These are phyloP conservation scores for Ganaspis brasiliensis DNA, from an alignment of 2,888 invertebrate species.

Conservation along the genomic window DNA sequence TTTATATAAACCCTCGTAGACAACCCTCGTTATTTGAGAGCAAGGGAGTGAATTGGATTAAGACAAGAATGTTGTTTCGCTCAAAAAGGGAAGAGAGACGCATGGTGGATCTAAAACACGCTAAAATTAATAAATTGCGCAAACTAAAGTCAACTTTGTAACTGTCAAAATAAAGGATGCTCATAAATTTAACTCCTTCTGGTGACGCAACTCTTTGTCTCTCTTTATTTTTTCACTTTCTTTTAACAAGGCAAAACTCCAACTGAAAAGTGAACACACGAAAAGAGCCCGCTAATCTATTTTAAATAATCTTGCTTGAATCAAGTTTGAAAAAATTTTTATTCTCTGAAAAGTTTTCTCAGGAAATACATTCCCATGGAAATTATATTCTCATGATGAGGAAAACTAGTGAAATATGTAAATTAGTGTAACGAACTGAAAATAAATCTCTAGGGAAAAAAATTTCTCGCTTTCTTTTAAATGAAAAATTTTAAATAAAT, in stretches of 20 bases:
- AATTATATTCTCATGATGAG: constrained; percentile 18
- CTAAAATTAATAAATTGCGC: constrained; percentile 78
- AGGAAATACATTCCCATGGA: constrained; percentile 15
- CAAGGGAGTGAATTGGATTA: constrained; percentile 38
- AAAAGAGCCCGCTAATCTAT: constrained; percentile 19
- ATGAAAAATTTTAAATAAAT: not conserved
- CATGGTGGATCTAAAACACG: constrained; percentile 66
- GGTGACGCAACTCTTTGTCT: constrained; percentile 51
- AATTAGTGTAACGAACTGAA: constrained; percentile 30
- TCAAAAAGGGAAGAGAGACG: constrained; percentile 55
- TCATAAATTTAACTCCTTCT: constrained; percentile 76
- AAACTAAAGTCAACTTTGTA: constrained; percentile 74
- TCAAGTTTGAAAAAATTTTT: constrained; percentile 22
- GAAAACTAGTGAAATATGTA: constrained; percentile 26
- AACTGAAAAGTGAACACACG: constrained; percentile 21
- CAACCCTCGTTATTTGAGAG: not conserved
- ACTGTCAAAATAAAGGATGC: constrained; percentile 75
- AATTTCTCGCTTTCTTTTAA: constrained; percentile 1
- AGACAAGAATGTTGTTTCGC: constrained; percentile 59
- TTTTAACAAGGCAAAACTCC: constrained; percentile 1
- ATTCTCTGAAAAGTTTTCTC: constrained; percentile 18
- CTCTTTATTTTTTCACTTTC: constrained; percentile 38
- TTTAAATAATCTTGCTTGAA: constrained; percentile 20
- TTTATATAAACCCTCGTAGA: not conserved
- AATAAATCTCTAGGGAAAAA: constrained; percentile 13